phyloP scores from a whole-genome alignment of 2,888 invertebrate species.

The Spicauda simplicius region DNA sequence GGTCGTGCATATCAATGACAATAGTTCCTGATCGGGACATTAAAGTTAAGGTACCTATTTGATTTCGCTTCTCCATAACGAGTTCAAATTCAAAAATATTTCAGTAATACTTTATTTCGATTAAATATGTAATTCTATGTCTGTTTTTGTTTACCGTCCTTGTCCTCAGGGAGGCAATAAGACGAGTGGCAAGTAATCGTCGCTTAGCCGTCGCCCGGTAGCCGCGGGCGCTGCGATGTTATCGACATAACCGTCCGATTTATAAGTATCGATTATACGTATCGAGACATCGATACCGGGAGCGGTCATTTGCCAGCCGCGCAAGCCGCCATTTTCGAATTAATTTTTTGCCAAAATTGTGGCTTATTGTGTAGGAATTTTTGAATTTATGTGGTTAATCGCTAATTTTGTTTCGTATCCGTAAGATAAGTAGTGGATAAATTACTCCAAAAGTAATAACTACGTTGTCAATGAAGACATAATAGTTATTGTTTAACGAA shows the following conservation, averaged over 20 bases:
- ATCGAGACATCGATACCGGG: constrained; percentile 77
- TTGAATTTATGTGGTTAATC: constrained; percentile 23
- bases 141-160: not conserved
- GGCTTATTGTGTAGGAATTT: constrained; percentile 36
- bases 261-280: constrained; percentile 84
- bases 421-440: not conserved
- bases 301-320: constrained; percentile 70
- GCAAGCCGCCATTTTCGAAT: constrained; percentile 37
- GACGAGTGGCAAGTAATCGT: constrained; percentile 78
- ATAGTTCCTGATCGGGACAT: too few species aligned
- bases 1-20: too few species aligned
- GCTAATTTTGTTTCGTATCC: not conserved
- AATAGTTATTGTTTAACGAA: too few species aligned
- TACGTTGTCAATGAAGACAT: too few species aligned
- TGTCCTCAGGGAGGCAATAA: constrained; percentile 66
- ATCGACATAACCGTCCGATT: constrained; percentile 84
- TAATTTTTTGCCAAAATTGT: constrained; percentile 38
- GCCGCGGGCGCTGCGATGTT: constrained; percentile 82
- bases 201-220: constrained; percentile 83
- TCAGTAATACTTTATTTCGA: too few species aligned
- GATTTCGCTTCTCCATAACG: too few species aligned
- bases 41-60: too few species aligned
- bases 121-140: not conserved
- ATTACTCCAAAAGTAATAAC: too few species aligned
- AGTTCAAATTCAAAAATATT: too few species aligned